Evolutionary conservation across 2,888 invertebrate genomes (phyloP).

Genomic region (Hirudinaria manillensis): DNA sequence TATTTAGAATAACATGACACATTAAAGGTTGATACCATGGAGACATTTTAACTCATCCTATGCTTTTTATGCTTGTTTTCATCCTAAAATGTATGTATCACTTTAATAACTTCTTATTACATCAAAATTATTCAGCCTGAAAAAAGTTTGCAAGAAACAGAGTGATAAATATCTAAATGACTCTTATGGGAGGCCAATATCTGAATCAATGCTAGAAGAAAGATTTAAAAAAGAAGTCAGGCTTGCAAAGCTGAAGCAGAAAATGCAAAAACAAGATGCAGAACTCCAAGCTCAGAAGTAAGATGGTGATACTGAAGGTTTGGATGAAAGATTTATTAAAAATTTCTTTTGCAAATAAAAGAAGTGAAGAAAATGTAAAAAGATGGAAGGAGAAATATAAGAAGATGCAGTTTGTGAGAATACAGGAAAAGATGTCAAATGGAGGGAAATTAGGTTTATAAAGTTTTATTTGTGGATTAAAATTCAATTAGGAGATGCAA

Average conservation of each 20-base stretch:
- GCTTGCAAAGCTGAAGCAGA: not conserved
- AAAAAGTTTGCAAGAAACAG: slow-evolving; percentile 4
- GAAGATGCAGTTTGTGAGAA: not conserved
- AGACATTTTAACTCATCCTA: too few relatives aligned
- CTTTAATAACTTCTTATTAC: not conserved
- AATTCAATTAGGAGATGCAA: not conserved
- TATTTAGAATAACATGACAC: too few relatives aligned
- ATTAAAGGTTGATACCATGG: too few relatives aligned
- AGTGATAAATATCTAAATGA: not conserved
- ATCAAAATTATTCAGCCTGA: not conserved
- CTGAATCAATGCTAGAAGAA: slow-evolving; percentile 28
- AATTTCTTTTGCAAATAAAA: not conserved
- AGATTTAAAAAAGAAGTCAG: slow-evolving; percentile 46
- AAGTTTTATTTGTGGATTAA: not conserved
- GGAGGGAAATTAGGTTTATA: slow-evolving; percentile 20
- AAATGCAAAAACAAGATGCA: not conserved
- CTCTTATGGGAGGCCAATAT: not conserved
- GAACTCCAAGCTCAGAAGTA: not conserved
- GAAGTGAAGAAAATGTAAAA: not conserved
- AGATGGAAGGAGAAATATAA: slow-evolving; percentile 21
- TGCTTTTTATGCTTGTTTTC: too few relatives aligned
- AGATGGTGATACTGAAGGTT: not conserved
- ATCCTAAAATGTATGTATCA: too few relatives aligned
- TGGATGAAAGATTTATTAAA: not conserved
- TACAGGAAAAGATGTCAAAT: slow-evolving; percentile 14